These are phyloP conservation scores for Drepana arcuata DNA, from an alignment of 1,140 invertebrate genomes.

Conservation along the genomic window DNA sequence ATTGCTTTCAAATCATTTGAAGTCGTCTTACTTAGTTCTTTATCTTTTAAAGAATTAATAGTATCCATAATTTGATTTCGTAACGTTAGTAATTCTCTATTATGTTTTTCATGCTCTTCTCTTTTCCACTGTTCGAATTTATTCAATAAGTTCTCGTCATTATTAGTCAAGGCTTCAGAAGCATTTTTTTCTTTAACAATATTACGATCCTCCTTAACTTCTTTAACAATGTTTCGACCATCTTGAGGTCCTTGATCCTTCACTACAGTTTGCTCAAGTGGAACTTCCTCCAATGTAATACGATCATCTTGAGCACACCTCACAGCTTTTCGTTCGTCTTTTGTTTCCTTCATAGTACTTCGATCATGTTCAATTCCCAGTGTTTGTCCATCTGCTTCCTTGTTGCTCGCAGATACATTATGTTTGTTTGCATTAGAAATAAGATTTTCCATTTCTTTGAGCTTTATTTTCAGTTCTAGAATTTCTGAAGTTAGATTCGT, in stretches of 20 bases:
- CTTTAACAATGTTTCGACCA: too few relatives aligned
- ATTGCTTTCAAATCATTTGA: conserved; percentile 45
- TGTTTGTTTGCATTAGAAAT: conserved; percentile 20
- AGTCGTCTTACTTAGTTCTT: conserved; percentile 19
- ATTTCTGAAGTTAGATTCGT: conserved; percentile 67
- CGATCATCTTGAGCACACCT: too few relatives aligned
- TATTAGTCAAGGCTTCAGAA: conserved; percentile 43
- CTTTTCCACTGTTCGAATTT: conserved; percentile 63
- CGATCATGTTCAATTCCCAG: conserved; percentile 4
- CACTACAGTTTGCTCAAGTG: too few relatives aligned
- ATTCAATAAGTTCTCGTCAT: conserved; percentile 37
- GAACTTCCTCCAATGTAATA: too few relatives aligned
- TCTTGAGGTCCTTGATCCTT: too few relatives aligned
- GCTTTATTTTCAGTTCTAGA: conserved; percentile 47
- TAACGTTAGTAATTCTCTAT: conserved; percentile 54
- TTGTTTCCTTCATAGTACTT: conserved; percentile 1
- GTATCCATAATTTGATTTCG: conserved; percentile 47
- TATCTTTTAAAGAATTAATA: conserved; percentile 44
- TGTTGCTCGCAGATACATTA: conserved; percentile 5
- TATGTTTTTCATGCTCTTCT: conserved; percentile 59
- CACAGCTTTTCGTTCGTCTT: conserved; percentile 15
- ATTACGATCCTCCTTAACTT: too few relatives aligned
- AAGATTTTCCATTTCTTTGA: conserved; percentile 48
- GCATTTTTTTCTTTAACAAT: conserved; percentile 46
- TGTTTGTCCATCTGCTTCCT: conserved; percentile 6